Percentiles rank a stretch among this genome's conserved stretches.
Conservation (phyloP, 2,888 invertebrate species). For the Stenodera caucasica region DNA sequence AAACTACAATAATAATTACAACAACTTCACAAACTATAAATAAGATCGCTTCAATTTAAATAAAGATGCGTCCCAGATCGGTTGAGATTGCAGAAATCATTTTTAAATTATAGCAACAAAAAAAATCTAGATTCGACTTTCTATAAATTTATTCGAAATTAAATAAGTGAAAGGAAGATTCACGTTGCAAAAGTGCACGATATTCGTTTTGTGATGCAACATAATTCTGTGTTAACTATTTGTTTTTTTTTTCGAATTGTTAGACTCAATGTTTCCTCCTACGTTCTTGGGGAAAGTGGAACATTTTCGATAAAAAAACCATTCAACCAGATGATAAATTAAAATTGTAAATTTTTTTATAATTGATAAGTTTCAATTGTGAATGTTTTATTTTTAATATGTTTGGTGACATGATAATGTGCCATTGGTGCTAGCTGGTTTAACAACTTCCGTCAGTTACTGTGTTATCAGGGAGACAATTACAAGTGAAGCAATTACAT, state of each 20-base stretch:
- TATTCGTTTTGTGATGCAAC: conserved; percentile 25
- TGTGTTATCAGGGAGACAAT: conserved; percentile 10
- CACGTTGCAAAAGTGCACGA: conserved; percentile 28
- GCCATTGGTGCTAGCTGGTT: background rate
- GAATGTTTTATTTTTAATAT: background rate
- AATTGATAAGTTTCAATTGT: too few relatives aligned
- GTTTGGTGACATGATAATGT: background rate
- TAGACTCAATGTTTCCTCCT: conserved; percentile 15
- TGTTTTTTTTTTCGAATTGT: background rate
- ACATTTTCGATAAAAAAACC: conserved; percentile 6
- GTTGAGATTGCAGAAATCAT: background rate
- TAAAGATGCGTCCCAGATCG: background rate
- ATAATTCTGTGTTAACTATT: background rate
- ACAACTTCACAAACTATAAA: too few relatives aligned
- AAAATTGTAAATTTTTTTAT: too few relatives aligned
- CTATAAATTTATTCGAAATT: background rate
- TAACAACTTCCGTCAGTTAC: conserved; percentile 9
- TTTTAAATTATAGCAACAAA: background rate
- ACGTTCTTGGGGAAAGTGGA: conserved; percentile 21
- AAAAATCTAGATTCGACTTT: conserved; percentile 15
- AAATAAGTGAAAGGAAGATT: conserved; percentile 25
- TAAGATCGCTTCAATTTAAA: background rate
- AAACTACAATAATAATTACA: too few relatives aligned
- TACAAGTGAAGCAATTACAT: conserved; percentile 13
- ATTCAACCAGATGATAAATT: too few relatives aligned